Evolutionary conservation across 2,113 vertebrate genomes (phyloP), one percentile per base, ranked within the genome.

Genomic region (Caloenas nicobarica): DNA sequence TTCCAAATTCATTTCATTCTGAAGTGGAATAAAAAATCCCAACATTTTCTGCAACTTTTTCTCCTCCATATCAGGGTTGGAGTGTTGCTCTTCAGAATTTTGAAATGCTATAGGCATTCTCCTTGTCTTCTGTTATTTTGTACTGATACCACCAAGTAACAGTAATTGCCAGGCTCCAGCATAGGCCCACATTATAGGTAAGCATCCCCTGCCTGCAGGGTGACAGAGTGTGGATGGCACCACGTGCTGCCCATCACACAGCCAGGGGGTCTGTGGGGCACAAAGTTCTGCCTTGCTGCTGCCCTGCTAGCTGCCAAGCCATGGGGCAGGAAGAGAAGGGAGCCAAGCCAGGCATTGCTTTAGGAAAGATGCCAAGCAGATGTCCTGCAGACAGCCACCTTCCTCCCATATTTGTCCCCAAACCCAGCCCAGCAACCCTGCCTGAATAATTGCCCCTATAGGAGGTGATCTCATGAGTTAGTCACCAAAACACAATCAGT

Each of bases 171-270:
- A 25, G 24, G 38, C 19, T 46, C 11, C 3, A 3, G 22, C 28
- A 5, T 3, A n/a, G 26, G 16, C 10, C 9, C 10, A 36, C 14
- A 1, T 8, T 24, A 1, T 4, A 10, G 53, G 34, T 9, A 5
- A 9, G 8, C 2, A 40, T 69, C 6, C 28, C 46, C 18, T 69
- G 57, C 22, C 57, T 19, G 36, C 34, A 18, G 34, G 17, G 46
- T 62, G 70, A 23, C 16, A 3, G 31, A 7, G 10, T 2, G 21
- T 5, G 25, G 38, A 0, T 46, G 34, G 8, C 62, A 28, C 17
- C 5, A 2, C 0, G 0, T 10, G 24, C 36, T 38, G 13, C 40
- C 36, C 57, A 42, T 16, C 46, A 3, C 1, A 13, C 0, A 7
- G 42, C 23, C 29, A 1, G 11, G 14, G 14, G 10, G 1, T 16